Percentiles rank a stretch among this genome's conserved stretches.
phyloP scores from a whole-genome alignment of 2,797 vertebrate genomes.

The Coracias cyanogaster region DNA sequence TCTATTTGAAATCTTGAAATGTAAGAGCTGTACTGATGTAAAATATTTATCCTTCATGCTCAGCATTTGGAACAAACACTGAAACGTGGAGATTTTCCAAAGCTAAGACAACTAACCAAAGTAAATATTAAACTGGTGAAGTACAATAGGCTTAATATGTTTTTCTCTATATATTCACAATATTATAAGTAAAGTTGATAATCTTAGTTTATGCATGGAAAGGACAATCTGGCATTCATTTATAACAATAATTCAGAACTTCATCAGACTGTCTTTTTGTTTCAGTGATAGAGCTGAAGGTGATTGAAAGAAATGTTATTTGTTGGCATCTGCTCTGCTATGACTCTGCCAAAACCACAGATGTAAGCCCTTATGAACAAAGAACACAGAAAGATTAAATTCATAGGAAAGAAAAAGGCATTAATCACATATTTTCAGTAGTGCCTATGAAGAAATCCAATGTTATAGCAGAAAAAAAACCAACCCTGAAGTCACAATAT shows the following conservation, averaged over 20 bases:
- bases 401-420: neutral
- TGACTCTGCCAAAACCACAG: neutral
- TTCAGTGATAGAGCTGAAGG: neutral
- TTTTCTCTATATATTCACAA: neutral
- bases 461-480: neutral
- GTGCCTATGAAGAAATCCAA: neutral
- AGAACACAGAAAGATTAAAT: neutral
- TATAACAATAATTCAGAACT: neutral
- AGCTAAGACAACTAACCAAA: neutral
- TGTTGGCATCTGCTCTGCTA: neutral
- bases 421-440: neutral
- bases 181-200: neutral
- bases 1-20: neutral
- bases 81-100: neutral
- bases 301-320: neutral
- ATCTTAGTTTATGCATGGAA: neutral
- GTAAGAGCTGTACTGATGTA: neutral
- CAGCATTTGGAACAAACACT: neutral
- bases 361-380: neutral
- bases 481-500: neutral
- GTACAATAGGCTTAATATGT: neutral
- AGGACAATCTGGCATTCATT: neutral
- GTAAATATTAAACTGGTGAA: neutral
- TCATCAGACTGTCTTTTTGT: neutral
- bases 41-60: neutral